A percentile compares a stretch with the other conserved stretches of the same genome.
phyloP scores from a whole-genome alignment of 2,113 vertebrate species.

The Pao palembangensis region DNA sequence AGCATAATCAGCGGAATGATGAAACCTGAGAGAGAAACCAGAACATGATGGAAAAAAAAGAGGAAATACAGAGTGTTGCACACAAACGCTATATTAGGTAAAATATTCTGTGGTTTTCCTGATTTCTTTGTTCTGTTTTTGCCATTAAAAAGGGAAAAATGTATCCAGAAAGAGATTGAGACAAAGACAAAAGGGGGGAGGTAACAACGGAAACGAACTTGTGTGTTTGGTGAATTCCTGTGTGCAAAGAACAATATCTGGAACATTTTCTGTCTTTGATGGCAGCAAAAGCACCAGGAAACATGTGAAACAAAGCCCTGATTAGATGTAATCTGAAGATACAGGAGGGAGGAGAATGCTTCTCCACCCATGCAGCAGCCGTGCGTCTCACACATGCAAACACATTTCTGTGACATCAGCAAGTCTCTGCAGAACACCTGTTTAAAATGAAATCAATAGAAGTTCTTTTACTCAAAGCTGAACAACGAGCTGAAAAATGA shows the following conservation, averaged over 20 bases:
- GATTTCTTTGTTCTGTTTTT: constrained; percentile 7
- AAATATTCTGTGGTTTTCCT: not conserved
- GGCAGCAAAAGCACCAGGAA: constrained; percentile 25
- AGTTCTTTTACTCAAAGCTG: too few relatives aligned
- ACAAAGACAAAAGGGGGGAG: not conserved
- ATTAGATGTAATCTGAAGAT: constrained; percentile 15
- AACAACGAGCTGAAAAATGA: too few relatives aligned
- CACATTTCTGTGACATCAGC: not conserved
- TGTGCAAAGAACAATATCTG: constrained; percentile 9
- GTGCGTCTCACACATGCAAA: constrained; percentile 20
- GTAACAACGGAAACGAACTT: constrained; percentile 8
- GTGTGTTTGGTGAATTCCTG: constrained; percentile 4
- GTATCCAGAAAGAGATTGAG: not conserved
- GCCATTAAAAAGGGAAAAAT: not conserved
- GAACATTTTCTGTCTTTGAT: constrained; percentile 12
- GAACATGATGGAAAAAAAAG: constrained; percentile 1
- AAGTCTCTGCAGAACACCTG: too few relatives aligned
- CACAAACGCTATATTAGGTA: not conserved
- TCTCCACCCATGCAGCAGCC: constrained; percentile 27
- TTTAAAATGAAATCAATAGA: too few relatives aligned
- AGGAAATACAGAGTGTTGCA: not conserved
- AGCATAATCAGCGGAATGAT: constrained; percentile 39
- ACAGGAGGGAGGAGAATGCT: not conserved
- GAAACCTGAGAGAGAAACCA: constrained; percentile 12
- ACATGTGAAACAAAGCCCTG: constrained; percentile 6